A percentile compares a stretch with the other conserved stretches of the same genome.
These are phyloP conservation scores for Drosophila kuntzei DNA, from an alignment of 2,888 invertebrate genomes.

Conservation along the genomic window DNA sequence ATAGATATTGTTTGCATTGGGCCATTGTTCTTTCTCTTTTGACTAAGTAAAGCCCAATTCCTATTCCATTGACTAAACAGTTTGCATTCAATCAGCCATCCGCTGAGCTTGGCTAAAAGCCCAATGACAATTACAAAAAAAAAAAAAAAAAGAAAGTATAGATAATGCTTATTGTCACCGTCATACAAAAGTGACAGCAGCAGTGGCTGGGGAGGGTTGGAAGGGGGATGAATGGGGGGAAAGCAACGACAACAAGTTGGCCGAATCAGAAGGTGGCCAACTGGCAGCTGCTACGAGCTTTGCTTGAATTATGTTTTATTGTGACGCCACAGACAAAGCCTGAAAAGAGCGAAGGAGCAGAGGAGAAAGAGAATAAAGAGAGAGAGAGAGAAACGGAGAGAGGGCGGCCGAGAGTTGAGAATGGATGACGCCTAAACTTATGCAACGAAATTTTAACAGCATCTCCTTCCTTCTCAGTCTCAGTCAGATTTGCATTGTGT, in stretches of 20 bases:
- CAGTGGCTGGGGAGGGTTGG: background rate
- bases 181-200: constrained; percentile 19
- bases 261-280: constrained; percentile 29
- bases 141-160: constrained; percentile 35
- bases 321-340: constrained; percentile 58
- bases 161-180: constrained; percentile 56
- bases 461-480: background rate
- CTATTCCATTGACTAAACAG: constrained; percentile 21
- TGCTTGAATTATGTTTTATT: constrained; percentile 63
- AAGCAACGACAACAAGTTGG: constrained; percentile 62
- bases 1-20: constrained; percentile 19
- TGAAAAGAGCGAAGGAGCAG: background rate
- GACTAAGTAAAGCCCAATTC: constrained; percentile 4
- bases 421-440: constrained; percentile 42
- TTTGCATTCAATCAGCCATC: constrained; percentile 34
- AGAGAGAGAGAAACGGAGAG: background rate
- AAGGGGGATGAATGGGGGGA: background rate
- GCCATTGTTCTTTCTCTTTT: constrained; percentile 1
- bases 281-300: constrained; percentile 47
- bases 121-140: constrained; percentile 56
- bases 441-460: constrained; percentile 51
- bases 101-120: constrained; percentile 18
- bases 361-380: background rate
- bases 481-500: constrained; percentile 42
- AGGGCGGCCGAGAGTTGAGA: background rate